A percentile compares a stretch with the other conserved stretches of the same genome.
Evolutionary conservation across 2,888 invertebrate species (phyloP).

Genomic region (Pteria penguin): DNA sequence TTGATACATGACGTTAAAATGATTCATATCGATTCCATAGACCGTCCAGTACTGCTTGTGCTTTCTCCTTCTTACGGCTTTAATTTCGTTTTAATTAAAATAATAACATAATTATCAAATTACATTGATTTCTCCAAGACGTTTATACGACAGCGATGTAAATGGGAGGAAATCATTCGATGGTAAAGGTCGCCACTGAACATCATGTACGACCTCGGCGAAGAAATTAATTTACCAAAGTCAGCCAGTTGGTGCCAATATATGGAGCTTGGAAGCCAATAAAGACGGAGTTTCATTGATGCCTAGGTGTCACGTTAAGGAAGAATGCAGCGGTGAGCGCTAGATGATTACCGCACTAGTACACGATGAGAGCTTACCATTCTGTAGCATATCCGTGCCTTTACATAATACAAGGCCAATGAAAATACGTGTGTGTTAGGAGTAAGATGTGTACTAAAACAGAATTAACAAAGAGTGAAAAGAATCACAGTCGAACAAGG

Average conservation of each 20-base stretch:
- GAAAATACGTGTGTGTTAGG: too few species aligned
- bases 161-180: too few species aligned
- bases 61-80: background rate
- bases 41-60: background rate
- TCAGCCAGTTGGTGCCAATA: background rate
- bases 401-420: too few species aligned
- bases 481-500: too few species aligned
- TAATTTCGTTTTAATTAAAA: background rate
- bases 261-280: background rate
- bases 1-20: conserved; percentile 10
- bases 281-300: background rate
- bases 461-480: too few species aligned
- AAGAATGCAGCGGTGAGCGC: background rate
- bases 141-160: background rate
- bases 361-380: too few species aligned
- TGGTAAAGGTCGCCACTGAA: background rate
- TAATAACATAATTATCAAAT: background rate
- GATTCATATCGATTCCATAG: background rate
- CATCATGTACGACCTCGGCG: background rate
- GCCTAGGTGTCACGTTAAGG: background rate
- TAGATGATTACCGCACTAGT: too few species aligned
- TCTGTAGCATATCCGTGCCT: too few species aligned
- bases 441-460: too few species aligned
- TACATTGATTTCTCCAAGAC: background rate
- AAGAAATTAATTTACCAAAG: background rate